Evolutionary conservation across 2,797 vertebrate genomes (phyloP), one percentile per base, ranked within the genome.

Genomic region (Anguilla megastoma): DNA sequence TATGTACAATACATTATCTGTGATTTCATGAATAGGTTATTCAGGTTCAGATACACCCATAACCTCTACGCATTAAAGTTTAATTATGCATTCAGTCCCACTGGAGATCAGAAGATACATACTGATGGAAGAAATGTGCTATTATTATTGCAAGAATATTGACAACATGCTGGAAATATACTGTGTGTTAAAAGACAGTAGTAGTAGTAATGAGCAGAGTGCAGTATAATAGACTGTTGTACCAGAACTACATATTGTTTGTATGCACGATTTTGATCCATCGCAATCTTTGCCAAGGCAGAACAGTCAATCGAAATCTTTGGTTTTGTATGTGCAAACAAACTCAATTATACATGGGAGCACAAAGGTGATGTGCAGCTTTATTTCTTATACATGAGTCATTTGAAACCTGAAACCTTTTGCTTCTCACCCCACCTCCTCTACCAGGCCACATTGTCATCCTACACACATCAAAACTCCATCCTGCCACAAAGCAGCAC

Each of bases 321-420:
- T 7, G 7, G 7, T 69, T 27, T n/a, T n/a, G 63, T 69, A 9
- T 10, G n/a, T 69, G 63, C 24, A 27, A 27, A 69, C 63, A 69
- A 69, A 69, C 27, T 69, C 63, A 63, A 63, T 63, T 24, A 8
- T 27, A 69, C 63, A 69, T 10, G 9, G n/a, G n/a, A 1, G 63
- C 63, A 8, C 9, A 69, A 27, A 5, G 18, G 63, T 69, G 63
- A 27, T 69, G 63, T 27, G 9, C 63, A n/a, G 63, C 63, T 27
- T 69, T 69, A 69, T 69, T 69, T 69, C 63, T 69, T 69, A 69
- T 69, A n/a, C 66, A 27, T 74, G 27, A 76, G 27, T 76, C 30
- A 76, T 76, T 76, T 5, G 71, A 76, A 76, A 14, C 71, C 71
- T 5, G 12, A 33, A 33, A 76, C 4, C 71, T 76, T 36, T 36